These are phyloP conservation scores for Amphiprion ocellaris DNA, from an alignment of 2,113 vertebrate species.

Conservation along the genomic window DNA sequence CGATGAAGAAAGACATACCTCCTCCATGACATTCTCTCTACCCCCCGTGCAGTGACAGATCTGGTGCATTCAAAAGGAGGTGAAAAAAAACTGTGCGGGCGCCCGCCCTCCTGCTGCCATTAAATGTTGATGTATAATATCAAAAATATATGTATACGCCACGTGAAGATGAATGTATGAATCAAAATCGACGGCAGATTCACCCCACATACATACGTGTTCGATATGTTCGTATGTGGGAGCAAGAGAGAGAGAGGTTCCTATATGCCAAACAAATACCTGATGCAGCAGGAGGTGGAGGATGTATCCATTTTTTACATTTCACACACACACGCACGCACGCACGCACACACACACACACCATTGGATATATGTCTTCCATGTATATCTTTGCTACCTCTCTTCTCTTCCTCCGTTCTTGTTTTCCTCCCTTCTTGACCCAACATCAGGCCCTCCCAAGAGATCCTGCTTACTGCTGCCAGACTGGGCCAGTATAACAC, in stretches of 20 bases:
- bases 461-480: constrained; percentile 69
- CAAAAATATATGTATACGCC: constrained; percentile 47
- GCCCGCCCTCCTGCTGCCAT: constrained; percentile 67
- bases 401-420: constrained; percentile 57
- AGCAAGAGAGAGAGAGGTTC: constrained; percentile 32
- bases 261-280: constrained; percentile 60
- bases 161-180: constrained; percentile 42
- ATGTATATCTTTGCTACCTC: constrained; percentile 51
- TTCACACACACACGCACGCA: constrained; percentile 15
- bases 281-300: constrained; percentile 60
- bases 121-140: constrained; percentile 79
- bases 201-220: constrained; percentile 29
- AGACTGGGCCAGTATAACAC: constrained; percentile 45
- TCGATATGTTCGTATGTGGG: constrained; percentile 36
- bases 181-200: constrained; percentile 47
- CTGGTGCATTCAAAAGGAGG: constrained; percentile 76
- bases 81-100: constrained; percentile 64
- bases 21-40: constrained; percentile 78
- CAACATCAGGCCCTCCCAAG: constrained; percentile 70
- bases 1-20: constrained; percentile 82
- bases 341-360: constrained; percentile 27
- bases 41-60: constrained; percentile 80
- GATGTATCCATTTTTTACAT: constrained; percentile 72
- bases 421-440: constrained; percentile 73
- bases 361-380: constrained; percentile 39